These are phyloP conservation scores for Oncopodura yosiiana DNA, from an alignment of 1,140 invertebrate genomes.

Conservation along the genomic window DNA sequence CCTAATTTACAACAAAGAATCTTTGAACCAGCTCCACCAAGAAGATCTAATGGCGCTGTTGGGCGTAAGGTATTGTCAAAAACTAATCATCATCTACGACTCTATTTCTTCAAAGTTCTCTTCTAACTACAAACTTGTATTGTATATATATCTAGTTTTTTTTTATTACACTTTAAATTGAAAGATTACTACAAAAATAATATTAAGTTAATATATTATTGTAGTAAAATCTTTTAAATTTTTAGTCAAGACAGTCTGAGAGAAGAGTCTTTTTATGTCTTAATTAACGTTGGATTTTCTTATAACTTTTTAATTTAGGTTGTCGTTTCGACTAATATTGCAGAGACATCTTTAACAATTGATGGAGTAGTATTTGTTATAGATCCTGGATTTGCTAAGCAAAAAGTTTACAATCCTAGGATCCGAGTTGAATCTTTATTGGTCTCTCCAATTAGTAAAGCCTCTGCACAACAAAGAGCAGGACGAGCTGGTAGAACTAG, in stretches of 20 bases:
- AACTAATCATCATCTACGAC: conserved; percentile 11
- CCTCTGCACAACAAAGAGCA: conserved; percentile 96
- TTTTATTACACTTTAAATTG: too few relatives aligned
- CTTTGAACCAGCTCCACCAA: conserved; percentile 89
- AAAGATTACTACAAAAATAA: too few relatives aligned
- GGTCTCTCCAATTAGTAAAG: conserved; percentile 97
- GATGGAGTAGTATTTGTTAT: conserved; percentile 99
- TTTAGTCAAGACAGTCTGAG: too few relatives aligned
- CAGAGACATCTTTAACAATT: conserved; percentile 97
- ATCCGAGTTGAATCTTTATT: conserved; percentile 94
- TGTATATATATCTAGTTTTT: background rate
- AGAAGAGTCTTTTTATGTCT: too few relatives aligned
- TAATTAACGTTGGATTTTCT: background rate
- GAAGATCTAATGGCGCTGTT: conserved; percentile 84
- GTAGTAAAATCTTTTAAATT: too few relatives aligned
- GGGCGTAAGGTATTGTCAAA: conserved; percentile 60
- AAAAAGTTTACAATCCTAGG: conserved; percentile 95
- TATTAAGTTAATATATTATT: too few relatives aligned
- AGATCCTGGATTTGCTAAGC: conserved; percentile 99
- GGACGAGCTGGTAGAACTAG: conserved; percentile 92
- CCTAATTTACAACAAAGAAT: conserved; percentile 96
- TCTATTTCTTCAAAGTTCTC: background rate
- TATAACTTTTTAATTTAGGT: conserved; percentile 41
- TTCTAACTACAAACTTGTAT: too few relatives aligned
- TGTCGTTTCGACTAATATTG: conserved; percentile 98